phyloP scores from a whole-genome alignment of 2,888 invertebrate species.

The Mythimna lalbum region DNA sequence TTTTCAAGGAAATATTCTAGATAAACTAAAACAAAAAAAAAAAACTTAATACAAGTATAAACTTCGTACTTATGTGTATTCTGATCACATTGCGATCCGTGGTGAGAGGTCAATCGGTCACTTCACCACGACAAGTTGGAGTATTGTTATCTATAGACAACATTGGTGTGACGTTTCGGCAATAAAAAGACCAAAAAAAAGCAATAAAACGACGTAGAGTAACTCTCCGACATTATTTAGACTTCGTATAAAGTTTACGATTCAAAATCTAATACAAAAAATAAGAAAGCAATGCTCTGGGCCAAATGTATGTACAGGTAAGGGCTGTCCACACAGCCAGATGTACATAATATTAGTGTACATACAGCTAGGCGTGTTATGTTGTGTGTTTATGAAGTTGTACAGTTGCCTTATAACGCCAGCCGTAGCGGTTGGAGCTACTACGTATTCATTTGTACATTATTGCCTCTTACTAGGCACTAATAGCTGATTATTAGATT shows the following conservation, averaged over 20 bases:
- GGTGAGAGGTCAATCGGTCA: neutral
- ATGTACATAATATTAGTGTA: constrained; percentile 8
- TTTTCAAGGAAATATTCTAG: no score
- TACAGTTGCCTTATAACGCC: constrained; percentile 8
- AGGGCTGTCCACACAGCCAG: neutral
- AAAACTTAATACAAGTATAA: neutral
- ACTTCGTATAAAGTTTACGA: constrained; percentile 5
- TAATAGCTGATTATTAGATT: neutral
- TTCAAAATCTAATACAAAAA: neutral
- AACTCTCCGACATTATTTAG: neutral
- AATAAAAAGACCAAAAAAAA: neutral
- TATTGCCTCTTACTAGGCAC: neutral
- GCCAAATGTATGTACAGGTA: neutral
- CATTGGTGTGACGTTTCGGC: neutral
- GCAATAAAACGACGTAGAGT: neutral
- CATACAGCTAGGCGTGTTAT: neutral
- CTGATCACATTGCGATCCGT: neutral
- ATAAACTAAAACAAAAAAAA: neutral
- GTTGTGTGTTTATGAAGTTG: constrained; percentile 4
- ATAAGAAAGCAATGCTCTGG: neutral
- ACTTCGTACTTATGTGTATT: neutral
- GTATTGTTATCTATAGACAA: constrained; percentile 1
- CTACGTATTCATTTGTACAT: constrained; percentile 23
- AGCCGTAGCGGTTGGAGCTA: neutral
- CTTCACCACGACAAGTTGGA: neutral